A percentile compares a stretch with the other conserved stretches of the same genome.
These are phyloP conservation scores for Helicoverpa assulta DNA, from an alignment of 2,888 invertebrate genomes.

Conservation along the genomic window DNA sequence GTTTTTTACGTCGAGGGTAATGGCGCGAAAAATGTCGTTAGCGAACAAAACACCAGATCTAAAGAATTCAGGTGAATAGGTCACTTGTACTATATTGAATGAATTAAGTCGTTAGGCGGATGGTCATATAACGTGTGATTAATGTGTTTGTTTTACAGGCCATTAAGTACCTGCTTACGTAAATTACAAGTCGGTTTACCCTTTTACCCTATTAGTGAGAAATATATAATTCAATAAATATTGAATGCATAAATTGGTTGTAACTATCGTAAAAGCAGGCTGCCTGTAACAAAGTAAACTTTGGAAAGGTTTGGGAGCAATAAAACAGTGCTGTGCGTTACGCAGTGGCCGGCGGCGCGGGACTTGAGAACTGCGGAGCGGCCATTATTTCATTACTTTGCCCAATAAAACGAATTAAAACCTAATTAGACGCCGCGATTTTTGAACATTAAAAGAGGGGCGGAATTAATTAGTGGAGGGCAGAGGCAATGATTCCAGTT, in stretches of 20 bases:
- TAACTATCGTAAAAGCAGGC: constrained; percentile 39
- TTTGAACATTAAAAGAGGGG: constrained; percentile 90
- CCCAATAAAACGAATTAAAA: constrained; percentile 90
- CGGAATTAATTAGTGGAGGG: constrained; percentile 89
- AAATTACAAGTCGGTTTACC: neutral
- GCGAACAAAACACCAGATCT: constrained; percentile 60
- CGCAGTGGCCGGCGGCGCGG: constrained; percentile 52
- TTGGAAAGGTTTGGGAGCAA: constrained; percentile 64
- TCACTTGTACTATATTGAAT: constrained; percentile 36
- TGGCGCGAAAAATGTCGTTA: constrained; percentile 84
- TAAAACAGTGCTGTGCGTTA: constrained; percentile 71
- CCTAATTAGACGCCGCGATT: constrained; percentile 89
- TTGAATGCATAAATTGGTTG: constrained; percentile 43
- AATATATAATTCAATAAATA: constrained; percentile 5
- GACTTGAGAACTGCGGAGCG: constrained; percentile 72
- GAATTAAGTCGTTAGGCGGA: neutral
- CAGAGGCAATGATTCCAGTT: constrained; percentile 87
- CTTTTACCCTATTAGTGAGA: neutral
- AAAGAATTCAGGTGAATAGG: constrained; percentile 68
- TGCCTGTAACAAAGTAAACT: constrained; percentile 59
- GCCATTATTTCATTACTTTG: constrained; percentile 85
- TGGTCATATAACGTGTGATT: too few relatives aligned
- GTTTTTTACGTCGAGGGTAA: constrained; percentile 82
- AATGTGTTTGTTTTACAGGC: neutral
- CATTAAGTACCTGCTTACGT: neutral